These are phyloP conservation scores for Condylostylus longicornis DNA, from an alignment of 1,140 invertebrate genomes.

Conservation along the genomic window DNA sequence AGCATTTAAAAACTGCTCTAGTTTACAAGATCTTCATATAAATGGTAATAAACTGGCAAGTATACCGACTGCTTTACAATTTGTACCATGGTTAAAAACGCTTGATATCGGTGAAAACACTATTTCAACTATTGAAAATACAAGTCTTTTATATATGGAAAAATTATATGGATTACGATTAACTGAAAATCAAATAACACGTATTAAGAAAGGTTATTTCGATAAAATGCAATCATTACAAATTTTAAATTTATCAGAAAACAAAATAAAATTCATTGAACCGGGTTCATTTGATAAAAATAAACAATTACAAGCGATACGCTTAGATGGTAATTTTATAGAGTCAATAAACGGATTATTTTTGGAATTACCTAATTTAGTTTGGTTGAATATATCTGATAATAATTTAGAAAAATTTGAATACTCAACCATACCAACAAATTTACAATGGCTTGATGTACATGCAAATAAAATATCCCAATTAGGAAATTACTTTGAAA, in stretches of 20 bases:
- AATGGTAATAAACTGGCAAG: constrained; percentile 70
- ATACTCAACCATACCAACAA: constrained; percentile 77
- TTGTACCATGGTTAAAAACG: constrained; percentile 65
- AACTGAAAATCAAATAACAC: constrained; percentile 78
- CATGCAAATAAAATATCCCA: constrained; percentile 74
- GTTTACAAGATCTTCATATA: constrained; percentile 73
- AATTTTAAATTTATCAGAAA: constrained; percentile 75
- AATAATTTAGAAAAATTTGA: constrained; percentile 81
- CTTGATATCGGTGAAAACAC: constrained; percentile 80
- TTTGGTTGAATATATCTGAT: constrained; percentile 84
- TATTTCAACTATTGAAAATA: constrained; percentile 66
- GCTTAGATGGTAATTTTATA: constrained; percentile 76
- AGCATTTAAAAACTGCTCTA: constrained; percentile 68
- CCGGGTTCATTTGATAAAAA: constrained; percentile 71
- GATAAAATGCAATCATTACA: constrained; percentile 67
- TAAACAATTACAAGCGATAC: constrained; percentile 66
- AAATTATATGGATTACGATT: constrained; percentile 64
- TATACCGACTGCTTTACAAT: constrained; percentile 69
- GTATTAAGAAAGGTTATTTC: constrained; percentile 69
- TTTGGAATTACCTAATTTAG: constrained; percentile 67
- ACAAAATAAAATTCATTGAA: constrained; percentile 74
- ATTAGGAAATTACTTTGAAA: constrained; percentile 79
- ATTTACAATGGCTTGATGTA: constrained; percentile 79
- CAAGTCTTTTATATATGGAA: constrained; percentile 62
- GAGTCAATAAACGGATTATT: constrained; percentile 73